Evolutionary conservation across 2,888 invertebrate species (phyloP).

Genomic region (Cantharis lateralis): DNA sequence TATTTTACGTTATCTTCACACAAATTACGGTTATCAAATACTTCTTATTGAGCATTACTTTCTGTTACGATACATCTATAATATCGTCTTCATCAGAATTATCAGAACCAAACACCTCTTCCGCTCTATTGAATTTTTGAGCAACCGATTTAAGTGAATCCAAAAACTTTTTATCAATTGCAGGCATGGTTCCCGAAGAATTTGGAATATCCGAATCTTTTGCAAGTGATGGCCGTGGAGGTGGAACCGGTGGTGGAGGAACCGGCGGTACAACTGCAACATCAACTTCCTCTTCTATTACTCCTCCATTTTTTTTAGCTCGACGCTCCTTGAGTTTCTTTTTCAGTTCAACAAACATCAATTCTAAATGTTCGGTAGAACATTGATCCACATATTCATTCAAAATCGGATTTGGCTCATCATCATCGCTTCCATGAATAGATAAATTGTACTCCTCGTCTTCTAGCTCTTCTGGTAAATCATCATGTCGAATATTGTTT

Average conservation of each 20-base stretch:
- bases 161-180: slow-evolving; percentile 1
- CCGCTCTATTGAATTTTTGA: slow-evolving; percentile 18
- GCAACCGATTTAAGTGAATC: slow-evolving; percentile 12
- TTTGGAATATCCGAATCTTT: background rate
- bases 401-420: background rate
- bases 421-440: slow-evolving; percentile 13
- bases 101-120: slow-evolving; percentile 25
- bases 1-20: background rate
- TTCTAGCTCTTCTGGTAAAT: background rate
- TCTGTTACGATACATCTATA: background rate
- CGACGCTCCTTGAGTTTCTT: slow-evolving; percentile 7
- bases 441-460: slow-evolving; percentile 27
- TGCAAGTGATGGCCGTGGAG: background rate
- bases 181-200: background rate
- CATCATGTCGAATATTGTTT: slow-evolving; percentile 1
- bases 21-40: background rate
- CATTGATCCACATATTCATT: slow-evolving; percentile 10
- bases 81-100: background rate
- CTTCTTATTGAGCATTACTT: background rate
- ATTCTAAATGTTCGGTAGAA: slow-evolving; percentile 16
- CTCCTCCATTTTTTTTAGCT: background rate
- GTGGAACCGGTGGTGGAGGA: slow-evolving; percentile 4
- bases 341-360: slow-evolving; percentile 20
- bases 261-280: background rate
- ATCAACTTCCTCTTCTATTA: background rate